Evolutionary conservation across 2,797 vertebrate species (phyloP).

Genomic region (Pampus argenteus): DNA sequence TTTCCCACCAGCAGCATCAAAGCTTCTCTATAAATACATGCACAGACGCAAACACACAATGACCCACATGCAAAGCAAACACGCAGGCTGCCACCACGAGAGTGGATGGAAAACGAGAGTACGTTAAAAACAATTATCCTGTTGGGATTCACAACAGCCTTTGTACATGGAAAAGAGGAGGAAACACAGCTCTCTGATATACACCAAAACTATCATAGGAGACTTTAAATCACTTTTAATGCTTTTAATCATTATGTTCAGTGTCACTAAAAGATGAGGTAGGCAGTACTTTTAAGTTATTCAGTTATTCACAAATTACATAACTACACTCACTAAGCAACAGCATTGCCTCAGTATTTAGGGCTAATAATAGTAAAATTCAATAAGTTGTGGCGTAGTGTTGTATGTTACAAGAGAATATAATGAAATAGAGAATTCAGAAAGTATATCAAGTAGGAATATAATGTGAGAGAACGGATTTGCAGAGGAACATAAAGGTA

Average conservation of each 20-base stretch:
- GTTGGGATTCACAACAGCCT: conserved; percentile 32
- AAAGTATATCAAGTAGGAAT: conserved; percentile 4
- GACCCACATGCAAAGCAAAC: conserved; percentile 70
- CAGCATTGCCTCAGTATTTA: conserved; percentile 9
- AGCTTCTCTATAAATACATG: conserved; percentile 74
- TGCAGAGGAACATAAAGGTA: neutral
- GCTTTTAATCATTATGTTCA: conserved; percentile 16
- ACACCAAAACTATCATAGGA: conserved; percentile 2
- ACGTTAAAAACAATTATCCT: conserved; percentile 22
- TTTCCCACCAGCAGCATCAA: conserved; percentile 72
- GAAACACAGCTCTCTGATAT: conserved; percentile 2
- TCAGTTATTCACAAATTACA: conserved; percentile 16
- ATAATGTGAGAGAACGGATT: neutral
- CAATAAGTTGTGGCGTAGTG: neutral
- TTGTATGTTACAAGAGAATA: neutral
- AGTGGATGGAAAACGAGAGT: conserved; percentile 38
- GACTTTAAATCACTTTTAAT: neutral
- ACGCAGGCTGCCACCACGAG: conserved; percentile 28
- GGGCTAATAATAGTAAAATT: neutral
- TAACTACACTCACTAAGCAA: conserved; percentile 7
- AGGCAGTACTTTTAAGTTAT: neutral
- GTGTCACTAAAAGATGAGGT: conserved; percentile 1
- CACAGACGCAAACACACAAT: conserved; percentile 64
- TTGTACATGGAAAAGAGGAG: neutral
- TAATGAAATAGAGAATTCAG: neutral